Percentiles rank a stretch among this genome's conserved stretches.
Conservation (phyloP, 2,888 invertebrate genomes). For the Phengaris arion region DNA sequence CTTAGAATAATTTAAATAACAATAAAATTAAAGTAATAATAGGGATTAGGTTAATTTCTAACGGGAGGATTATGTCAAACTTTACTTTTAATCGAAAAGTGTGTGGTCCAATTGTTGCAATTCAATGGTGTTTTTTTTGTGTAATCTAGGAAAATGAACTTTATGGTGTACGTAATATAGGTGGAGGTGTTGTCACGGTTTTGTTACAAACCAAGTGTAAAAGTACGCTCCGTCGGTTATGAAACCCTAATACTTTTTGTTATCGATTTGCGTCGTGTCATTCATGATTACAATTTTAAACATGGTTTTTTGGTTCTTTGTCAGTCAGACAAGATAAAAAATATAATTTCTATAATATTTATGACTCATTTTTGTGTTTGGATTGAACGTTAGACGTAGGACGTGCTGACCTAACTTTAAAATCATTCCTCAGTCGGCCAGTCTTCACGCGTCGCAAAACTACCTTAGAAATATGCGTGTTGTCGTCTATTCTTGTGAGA, state of each 20-base stretch:
- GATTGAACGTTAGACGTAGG: too few relatives aligned
- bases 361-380: too few relatives aligned
- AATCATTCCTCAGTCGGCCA: too few relatives aligned
- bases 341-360: too few relatives aligned
- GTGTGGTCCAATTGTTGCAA: background rate
- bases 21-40: background rate
- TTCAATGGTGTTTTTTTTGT: background rate
- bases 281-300: background rate
- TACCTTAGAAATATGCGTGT: too few relatives aligned
- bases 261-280: slow-evolving; percentile 5
- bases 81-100: background rate
- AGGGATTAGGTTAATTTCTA: background rate
- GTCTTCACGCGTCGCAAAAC: too few relatives aligned
- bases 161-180: background rate
- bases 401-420: too few relatives aligned
- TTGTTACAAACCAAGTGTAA: background rate
- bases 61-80: slow-evolving; percentile 5
- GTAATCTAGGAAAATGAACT: background rate
- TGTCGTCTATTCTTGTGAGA: too few relatives aligned
- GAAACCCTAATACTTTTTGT: background rate
- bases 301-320: background rate
- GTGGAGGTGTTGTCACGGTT: background rate
- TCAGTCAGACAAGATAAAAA: too few relatives aligned
- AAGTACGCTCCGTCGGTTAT: background rate
- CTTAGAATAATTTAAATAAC: background rate